Base-by-base conservation (phyloP, 2,888 invertebrate genomes). In the Perithous albicinctus region DNA sequence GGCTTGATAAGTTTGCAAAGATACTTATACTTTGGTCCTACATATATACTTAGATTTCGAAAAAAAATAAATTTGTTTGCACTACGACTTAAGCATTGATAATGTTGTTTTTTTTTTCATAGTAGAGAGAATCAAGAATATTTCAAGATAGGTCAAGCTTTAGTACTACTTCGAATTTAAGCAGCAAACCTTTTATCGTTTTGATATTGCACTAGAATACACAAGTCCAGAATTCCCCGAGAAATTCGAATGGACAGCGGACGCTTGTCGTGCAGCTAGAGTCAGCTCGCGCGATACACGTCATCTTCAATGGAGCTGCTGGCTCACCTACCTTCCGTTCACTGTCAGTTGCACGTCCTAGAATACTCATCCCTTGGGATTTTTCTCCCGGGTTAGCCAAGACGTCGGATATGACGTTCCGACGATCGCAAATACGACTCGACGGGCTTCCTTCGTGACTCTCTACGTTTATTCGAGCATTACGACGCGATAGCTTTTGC, bases 291-390 rank as follows among this genome's bases (percentile, higher is more conserved):
- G 85, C 85, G 87, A 85, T 87, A 85, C 84, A 89, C 87, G 91
- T 91, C 91, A 88, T 86, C 82, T 91, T 88, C 91, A 91, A 92
- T 92, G 91, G 90, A 88, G 85, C 84, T 87, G 84, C 70, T 78
- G 85, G 86, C 81, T 80, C 82, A 80, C 86, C 87, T 87, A 83
- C 87, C 85, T 87, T 89, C 87, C 88, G 87, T 85, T 87, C 89
- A 87, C 87, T 90, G 90, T 91, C 92, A 90, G 91, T 90, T 90
- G 87, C 86, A 87, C 85, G 86, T 90, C 87, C 89, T 88, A 87
- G 88, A 89, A 90, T 89, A 89, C 89, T 86, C 86, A 86, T 88
- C 90, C 89, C 91, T 79, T 83, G 89, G 90, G 90, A 90, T 84
- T 83, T 85, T 85, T 87, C 84, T 29, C 67, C 63, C 54, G 54